These are phyloP conservation scores for Drosophila kanekoi DNA, from an alignment of 2,888 invertebrate genomes.

Conservation along the genomic window DNA sequence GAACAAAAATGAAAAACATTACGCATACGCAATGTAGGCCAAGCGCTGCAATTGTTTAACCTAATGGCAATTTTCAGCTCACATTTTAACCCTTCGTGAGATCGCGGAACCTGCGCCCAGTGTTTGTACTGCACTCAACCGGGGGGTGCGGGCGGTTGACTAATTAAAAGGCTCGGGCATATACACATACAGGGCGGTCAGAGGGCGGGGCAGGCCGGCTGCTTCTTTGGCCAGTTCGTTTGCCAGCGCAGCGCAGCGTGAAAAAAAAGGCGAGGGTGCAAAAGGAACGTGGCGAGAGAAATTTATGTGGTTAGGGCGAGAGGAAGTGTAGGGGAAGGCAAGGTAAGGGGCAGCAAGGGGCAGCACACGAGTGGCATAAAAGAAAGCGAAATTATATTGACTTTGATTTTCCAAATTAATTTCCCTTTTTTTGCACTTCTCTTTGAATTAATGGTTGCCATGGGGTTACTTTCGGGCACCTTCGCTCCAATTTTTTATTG, in stretches of 20 bases:
- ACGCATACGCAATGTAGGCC: slow-evolving; percentile 79
- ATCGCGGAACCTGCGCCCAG: neutral
- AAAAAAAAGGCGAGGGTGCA: slow-evolving; percentile 9
- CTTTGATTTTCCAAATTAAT: slow-evolving; percentile 74
- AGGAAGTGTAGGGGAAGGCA: too few species aligned
- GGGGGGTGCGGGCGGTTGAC: slow-evolving; percentile 50
- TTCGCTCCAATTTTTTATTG: slow-evolving; percentile 2
- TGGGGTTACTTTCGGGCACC: neutral
- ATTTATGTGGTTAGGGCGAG: neutral
- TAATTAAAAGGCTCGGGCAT: slow-evolving; percentile 60
- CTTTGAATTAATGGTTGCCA: slow-evolving; percentile 31
- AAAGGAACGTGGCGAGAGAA: slow-evolving; percentile 17
- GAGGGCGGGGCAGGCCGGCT: neutral
- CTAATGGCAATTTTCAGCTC: slow-evolving; percentile 66
- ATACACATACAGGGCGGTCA: neutral
- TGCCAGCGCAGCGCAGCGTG: slow-evolving; percentile 41
- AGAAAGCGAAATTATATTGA: slow-evolving; percentile 76
- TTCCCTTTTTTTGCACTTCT: slow-evolving; percentile 30
- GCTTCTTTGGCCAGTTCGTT: slow-evolving; percentile 38
- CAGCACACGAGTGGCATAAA: slow-evolving; percentile 42
- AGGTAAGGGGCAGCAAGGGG: neutral
- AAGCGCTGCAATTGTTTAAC: slow-evolving; percentile 72
- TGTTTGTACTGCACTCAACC: slow-evolving; percentile 68
- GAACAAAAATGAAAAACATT: slow-evolving; percentile 61
- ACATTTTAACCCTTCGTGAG: slow-evolving; percentile 21